These are phyloP conservation scores for Aleiodes alternator DNA, from an alignment of 2,888 invertebrate genomes.

Conservation along the genomic window DNA sequence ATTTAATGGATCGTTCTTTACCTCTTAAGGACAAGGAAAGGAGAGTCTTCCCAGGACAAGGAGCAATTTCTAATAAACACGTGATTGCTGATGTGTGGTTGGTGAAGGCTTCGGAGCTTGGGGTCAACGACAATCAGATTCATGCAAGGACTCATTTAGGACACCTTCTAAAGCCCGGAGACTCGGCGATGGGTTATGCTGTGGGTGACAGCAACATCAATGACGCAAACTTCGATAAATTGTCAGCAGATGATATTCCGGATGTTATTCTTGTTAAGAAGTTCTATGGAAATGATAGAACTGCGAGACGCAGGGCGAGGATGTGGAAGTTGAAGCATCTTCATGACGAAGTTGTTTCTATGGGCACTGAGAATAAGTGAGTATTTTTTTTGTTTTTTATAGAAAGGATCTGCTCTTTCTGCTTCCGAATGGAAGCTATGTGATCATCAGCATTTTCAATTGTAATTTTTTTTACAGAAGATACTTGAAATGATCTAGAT, in stretches of 20 bases:
- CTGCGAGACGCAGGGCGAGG: conserved; percentile 83
- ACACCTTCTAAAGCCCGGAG: conserved; percentile 93
- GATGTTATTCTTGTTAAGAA: conserved; percentile 98
- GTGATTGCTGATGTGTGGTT: conserved; percentile 96
- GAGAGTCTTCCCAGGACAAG: conserved; percentile 91
- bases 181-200: conserved; percentile 94
- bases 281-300: conserved; percentile 83
- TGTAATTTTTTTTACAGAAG: no score
- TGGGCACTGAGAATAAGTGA: conserved; percentile 79
- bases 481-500: no score
- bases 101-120: conserved; percentile 90
- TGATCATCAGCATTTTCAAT: no score
- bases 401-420: not conserved
- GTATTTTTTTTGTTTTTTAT: conserved; percentile 62
- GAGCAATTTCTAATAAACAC: conserved; percentile 90
- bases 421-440: no score
- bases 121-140: conserved; percentile 86
- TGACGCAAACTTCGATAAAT: conserved; percentile 90
- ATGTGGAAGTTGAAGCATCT: conserved; percentile 96
- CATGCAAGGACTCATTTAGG: conserved; percentile 96
- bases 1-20: no score
- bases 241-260: conserved; percentile 83
- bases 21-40: conserved; percentile 80
- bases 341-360: conserved; percentile 81
- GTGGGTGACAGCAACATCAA: conserved; percentile 94